Evolutionary conservation across 2,888 invertebrate genomes (phyloP), one percentile per base, ranked within the genome.

Genomic region (Isoperla grammatica): DNA sequence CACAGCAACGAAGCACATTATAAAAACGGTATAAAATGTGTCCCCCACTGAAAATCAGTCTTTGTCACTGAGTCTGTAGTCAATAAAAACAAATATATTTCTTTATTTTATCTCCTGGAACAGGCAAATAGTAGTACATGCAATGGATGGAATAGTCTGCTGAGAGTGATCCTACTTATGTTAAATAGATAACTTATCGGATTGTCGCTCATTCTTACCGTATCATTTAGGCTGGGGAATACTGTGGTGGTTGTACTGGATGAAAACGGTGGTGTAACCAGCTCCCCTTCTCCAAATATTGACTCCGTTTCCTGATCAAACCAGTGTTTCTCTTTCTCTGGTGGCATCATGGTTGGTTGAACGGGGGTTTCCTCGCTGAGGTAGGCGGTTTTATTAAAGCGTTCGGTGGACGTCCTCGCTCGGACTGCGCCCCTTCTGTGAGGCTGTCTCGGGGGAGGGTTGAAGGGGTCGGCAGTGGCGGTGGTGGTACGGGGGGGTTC

Each of bases 301-400:
- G 75, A 73, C 63, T 77, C 76, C 1, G 74, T 72, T 65, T 77
- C 76, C 63, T 74, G 75, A 63, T 78, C 77, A 63, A 77, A 75
- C 78, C 77, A 78, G 55, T 76, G 75, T 50, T 73, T 70, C 68
- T 57, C 71, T 15, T 55, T 58, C 15, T 40, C 42, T 37, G 59
- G 55, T 5, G 61, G 70, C 15, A 70, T 71, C 6, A 64, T 65
- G 20, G 72, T 71, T 3, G 72, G 71, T 68, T 23, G 29, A 3
- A 29, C 15, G 49, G 13, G 71, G 73, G 56, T 68, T 69, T 6
- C 20, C 65, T 59, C 12, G 69, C 61, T 42, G 67, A 69, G 4
- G 70, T 65, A 2, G 72, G 70, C 35, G 72, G 72, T 63, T 72
- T 73, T 45, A 71, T 71, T 17, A 35, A 59, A 53, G 8, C 49